A percentile compares a stretch with the other conserved stretches of the same genome.
phyloP scores from a whole-genome alignment of 2,888 invertebrate species.

The Hypomecis atomaria region DNA sequence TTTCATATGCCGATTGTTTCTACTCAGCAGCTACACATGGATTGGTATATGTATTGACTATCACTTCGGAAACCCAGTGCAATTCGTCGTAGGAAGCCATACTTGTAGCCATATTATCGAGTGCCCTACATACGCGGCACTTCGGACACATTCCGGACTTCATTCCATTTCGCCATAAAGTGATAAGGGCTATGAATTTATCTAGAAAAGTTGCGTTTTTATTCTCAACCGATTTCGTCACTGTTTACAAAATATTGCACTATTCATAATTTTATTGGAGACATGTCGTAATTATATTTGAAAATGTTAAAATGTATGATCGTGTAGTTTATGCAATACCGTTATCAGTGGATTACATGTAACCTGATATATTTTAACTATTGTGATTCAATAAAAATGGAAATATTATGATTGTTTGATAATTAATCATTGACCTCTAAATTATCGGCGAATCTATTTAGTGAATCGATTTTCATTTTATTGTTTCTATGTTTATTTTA shows the following conservation, averaged over 20 bases:
- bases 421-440: too few species aligned
- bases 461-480: too few species aligned
- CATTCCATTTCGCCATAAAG: neutral
- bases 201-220: neutral
- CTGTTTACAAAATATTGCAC: constrained; percentile 27
- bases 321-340: constrained; percentile 50
- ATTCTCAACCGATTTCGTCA: constrained; percentile 4
- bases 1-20: too few species aligned
- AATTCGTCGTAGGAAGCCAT: neutral
- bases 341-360: constrained; percentile 37
- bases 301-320: constrained; percentile 43
- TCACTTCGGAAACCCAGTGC: too few species aligned
- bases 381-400: constrained; percentile 56
- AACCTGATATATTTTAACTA: constrained; percentile 41
- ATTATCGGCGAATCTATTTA: too few species aligned
- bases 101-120: too few species aligned
- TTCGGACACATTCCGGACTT: constrained; percentile 1
- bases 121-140: neutral
- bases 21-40: too few species aligned
- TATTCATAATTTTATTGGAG: constrained; percentile 45
- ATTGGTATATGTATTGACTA: too few species aligned
- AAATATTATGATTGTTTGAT: constrained; percentile 15
- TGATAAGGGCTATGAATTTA: neutral
- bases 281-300: constrained; percentile 58
- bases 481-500: too few species aligned